Conservation (phyloP, 2,888 invertebrate species). For the Hedychridium roseum region DNA sequence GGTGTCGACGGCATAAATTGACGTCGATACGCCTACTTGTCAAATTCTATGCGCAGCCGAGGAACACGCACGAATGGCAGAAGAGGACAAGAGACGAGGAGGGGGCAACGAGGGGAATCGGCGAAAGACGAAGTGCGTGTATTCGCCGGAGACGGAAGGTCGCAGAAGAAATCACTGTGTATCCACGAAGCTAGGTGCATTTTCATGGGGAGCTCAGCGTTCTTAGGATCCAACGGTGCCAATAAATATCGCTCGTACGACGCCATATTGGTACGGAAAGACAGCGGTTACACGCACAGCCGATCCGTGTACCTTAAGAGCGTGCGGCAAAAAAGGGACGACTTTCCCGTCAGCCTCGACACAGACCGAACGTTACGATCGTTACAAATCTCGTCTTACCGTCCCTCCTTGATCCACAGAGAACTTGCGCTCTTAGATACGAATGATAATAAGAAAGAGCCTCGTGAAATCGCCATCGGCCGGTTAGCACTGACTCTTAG, state of each 20-base stretch:
- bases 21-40: conserved; percentile 30
- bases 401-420: too few species aligned
- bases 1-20: conserved; percentile 30
- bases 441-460: too few species aligned
- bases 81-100: too few species aligned
- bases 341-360: conserved; percentile 14
- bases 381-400: too few species aligned
- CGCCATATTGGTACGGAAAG: conserved; percentile 22
- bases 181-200: too few species aligned
- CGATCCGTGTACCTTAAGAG: conserved; percentile 7
- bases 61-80: conserved; percentile 1
- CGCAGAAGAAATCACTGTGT: too few species aligned
- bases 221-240: conserved; percentile 13
- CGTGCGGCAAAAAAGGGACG: conserved; percentile 14
- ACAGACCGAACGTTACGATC: conserved; percentile 9
- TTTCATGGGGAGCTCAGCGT: conserved; percentile 36
- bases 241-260: conserved; percentile 23
- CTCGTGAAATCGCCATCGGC: too few species aligned
- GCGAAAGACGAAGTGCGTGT: too few species aligned
- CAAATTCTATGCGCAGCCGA: conserved; percentile 11
- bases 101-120: too few species aligned
- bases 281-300: conserved; percentile 21
- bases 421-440: too few species aligned
- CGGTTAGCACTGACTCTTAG: too few species aligned
- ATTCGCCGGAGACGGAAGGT: too few species aligned